Evolutionary conservation across 2,888 invertebrate genomes (phyloP).

Genomic region (Rugalucina vietnamica): DNA sequence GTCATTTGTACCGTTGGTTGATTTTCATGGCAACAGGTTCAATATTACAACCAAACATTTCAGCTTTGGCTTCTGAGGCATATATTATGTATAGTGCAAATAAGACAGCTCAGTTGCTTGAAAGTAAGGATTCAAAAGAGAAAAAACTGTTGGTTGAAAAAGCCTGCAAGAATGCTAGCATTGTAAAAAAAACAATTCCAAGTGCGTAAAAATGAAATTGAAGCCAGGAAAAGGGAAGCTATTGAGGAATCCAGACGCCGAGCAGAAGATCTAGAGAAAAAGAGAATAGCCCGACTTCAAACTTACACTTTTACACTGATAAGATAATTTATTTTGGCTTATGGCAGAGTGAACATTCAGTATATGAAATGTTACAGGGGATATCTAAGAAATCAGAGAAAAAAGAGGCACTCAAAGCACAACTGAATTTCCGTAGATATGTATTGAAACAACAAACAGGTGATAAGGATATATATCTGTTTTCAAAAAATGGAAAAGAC

Average conservation of each 20-base stretch:
- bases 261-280: too few species aligned
- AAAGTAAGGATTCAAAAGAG: conserved; percentile 37
- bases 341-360: conserved; percentile 51
- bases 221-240: not conserved
- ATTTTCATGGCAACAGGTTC: conserved; percentile 59
- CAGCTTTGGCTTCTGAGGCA: conserved; percentile 50
- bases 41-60: conserved; percentile 45
- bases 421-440: conserved; percentile 49
- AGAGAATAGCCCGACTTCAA: too few species aligned
- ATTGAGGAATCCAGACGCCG: too few species aligned
- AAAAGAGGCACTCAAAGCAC: conserved; percentile 48
- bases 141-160: conserved; percentile 19
- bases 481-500: not conserved
- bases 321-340: conserved; percentile 49
- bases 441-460: conserved; percentile 48
- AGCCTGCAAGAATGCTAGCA: not conserved
- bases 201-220: not conserved
- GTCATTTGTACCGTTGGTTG: conserved; percentile 30
- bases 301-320: conserved; percentile 33
- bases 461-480: not conserved
- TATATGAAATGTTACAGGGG: conserved; percentile 33
- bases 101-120: conserved; percentile 46
- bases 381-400: conserved; percentile 34
- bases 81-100: conserved; percentile 53
- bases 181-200: not conserved